These are phyloP conservation scores for Nycteola revayana DNA, from an alignment of 2,888 invertebrate genomes.

Conservation along the genomic window DNA sequence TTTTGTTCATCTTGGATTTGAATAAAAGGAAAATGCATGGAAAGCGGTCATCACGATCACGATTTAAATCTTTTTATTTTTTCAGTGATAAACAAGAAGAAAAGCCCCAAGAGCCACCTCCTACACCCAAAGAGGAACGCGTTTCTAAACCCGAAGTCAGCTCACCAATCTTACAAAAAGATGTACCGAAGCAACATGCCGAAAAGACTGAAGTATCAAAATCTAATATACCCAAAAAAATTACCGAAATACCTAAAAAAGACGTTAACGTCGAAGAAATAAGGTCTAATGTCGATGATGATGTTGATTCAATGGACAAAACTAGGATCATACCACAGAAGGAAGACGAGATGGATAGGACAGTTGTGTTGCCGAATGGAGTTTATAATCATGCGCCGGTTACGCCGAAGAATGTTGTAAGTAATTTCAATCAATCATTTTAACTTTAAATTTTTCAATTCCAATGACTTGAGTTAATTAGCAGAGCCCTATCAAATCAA, in stretches of 20 bases:
- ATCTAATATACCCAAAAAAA: conserved; percentile 30
- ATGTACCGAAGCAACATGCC: conserved; percentile 22
- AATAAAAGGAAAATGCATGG: too few species aligned
- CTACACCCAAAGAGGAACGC: conserved; percentile 47
- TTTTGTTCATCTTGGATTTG: too few species aligned
- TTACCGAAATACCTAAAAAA: conserved; percentile 18
- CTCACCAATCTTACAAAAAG: conserved; percentile 50
- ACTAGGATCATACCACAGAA: conserved; percentile 34
- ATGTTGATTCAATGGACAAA: conserved; percentile 35
- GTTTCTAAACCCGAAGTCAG: conserved; percentile 30
- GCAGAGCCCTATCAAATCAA: too few species aligned
- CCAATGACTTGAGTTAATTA: too few species aligned
- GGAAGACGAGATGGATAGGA: conserved; percentile 47
- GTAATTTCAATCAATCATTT: conserved; percentile 33
- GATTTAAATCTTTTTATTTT: conserved; percentile 2
- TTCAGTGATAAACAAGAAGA: conserved; percentile 45
- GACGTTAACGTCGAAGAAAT: conserved; percentile 15
- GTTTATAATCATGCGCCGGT: conserved; percentile 49
- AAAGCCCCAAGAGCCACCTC: conserved; percentile 24
- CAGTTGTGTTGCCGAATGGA: conserved; percentile 54
- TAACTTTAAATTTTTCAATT: too few species aligned
- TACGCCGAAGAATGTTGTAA: conserved; percentile 51
- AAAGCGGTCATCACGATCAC: too few species aligned
- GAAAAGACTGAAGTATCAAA: conserved; percentile 32
- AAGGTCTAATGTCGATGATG: conserved; percentile 17